These are phyloP conservation scores for Drosophila eohydei DNA, from an alignment of 2,888 invertebrate genomes.

Conservation along the genomic window DNA sequence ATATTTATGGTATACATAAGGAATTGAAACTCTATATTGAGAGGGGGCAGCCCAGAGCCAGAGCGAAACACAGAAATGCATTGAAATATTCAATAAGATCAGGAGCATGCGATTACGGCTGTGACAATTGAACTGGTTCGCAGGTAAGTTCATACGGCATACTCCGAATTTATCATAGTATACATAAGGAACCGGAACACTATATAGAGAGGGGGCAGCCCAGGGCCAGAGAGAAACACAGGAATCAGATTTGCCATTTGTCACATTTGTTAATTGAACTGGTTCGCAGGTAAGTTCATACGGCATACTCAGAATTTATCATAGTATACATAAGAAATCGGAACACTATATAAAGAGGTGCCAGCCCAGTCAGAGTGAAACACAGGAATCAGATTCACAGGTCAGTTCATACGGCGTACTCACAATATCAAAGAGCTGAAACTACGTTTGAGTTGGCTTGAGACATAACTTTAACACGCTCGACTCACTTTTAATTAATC, in stretches of 20 bases:
- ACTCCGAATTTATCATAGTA: too few species aligned
- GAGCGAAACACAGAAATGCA: too few species aligned
- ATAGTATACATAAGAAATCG: too few species aligned
- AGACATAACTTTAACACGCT: not conserved
- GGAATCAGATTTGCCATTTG: too few species aligned
- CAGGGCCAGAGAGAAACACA: too few species aligned
- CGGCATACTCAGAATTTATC: too few species aligned
- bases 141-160: not conserved
- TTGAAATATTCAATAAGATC: slow-evolving; percentile 4
- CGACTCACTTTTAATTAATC: not conserved
- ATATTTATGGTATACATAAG: slow-evolving; percentile 3
- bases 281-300: not conserved
- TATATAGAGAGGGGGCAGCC: too few species aligned
- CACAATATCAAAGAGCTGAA: not conserved
- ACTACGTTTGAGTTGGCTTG: not conserved
- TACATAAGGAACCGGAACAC: too few species aligned
- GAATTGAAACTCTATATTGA: not conserved
- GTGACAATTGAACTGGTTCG: not conserved
- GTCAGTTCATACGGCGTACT: too few species aligned
- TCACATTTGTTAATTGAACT: not conserved
- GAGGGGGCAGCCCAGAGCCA: not conserved
- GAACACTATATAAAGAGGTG: too few species aligned
- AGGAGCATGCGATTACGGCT: not conserved
- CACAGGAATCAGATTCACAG: too few species aligned
- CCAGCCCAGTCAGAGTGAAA: too few species aligned